These are phyloP conservation scores for Philopotamus ludificatus DNA, from an alignment of 1,140 invertebrate genomes.

Conservation along the genomic window DNA sequence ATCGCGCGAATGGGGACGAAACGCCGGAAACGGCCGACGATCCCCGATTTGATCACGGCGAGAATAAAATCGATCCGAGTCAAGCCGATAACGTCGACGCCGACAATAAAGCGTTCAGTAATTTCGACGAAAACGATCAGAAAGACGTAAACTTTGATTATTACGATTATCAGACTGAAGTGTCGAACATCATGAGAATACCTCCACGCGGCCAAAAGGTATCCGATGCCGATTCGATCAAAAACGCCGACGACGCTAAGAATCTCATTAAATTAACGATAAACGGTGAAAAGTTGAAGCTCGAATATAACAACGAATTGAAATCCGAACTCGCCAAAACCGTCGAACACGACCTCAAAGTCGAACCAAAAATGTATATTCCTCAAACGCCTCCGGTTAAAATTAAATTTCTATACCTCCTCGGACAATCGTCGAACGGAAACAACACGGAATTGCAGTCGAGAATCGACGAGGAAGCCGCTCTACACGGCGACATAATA, in stretches of 20 bases:
- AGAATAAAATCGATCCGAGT: conserved; percentile 46
- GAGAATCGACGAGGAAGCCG: conserved; percentile 60
- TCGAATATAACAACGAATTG: conserved; percentile 33
- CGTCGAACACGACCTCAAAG: neutral
- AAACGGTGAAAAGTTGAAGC: conserved; percentile 33
- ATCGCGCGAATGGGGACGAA: conserved; percentile 38
- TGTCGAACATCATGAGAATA: conserved; percentile 52
- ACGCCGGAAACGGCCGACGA: conserved; percentile 42
- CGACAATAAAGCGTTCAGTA: conserved; percentile 30
- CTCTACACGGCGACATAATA: conserved; percentile 78
- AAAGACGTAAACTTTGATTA: conserved; percentile 43
- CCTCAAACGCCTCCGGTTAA: conserved; percentile 20
- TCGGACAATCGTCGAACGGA: conserved; percentile 58
- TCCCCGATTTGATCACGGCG: conserved; percentile 47
- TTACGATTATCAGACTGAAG: conserved; percentile 38
- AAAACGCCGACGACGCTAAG: conserved; percentile 26
- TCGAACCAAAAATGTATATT: neutral
- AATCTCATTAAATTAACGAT: conserved; percentile 27
- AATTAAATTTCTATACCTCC: conserved; percentile 57
- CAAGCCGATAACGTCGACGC: conserved; percentile 44
- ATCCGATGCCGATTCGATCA: conserved; percentile 11
- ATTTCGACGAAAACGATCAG: conserved; percentile 39
- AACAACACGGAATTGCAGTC: conserved; percentile 51
- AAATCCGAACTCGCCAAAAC: conserved; percentile 45
- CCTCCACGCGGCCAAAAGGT: conserved; percentile 46